Conservation (phyloP, 2,797 vertebrate genomes). For the Gallinago nigripennis region DNA sequence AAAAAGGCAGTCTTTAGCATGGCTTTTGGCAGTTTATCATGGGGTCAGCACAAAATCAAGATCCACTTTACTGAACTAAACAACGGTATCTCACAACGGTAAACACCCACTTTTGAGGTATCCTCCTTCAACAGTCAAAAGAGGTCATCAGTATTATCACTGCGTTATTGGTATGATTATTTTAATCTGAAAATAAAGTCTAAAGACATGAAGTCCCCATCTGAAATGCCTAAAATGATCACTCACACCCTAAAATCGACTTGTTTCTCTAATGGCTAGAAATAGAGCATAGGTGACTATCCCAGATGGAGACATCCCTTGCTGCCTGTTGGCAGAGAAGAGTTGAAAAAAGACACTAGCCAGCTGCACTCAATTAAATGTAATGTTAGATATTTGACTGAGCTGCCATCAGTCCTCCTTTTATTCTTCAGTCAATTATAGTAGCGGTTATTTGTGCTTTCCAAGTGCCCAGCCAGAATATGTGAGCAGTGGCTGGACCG, state of each 20-base stretch:
- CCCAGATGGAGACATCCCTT: neutral
- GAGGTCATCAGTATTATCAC: neutral
- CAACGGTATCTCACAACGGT: neutral
- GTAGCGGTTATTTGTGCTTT: neutral
- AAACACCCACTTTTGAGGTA: neutral
- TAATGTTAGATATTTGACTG: neutral
- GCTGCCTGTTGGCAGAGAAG: neutral
- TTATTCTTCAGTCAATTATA: neutral
- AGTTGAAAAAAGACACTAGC: neutral
- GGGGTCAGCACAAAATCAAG: neutral
- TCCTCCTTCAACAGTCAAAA: neutral
- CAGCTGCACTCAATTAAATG: neutral
- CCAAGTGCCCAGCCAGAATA: neutral
- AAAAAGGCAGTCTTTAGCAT: fast-evolving
- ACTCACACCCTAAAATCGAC: neutral
- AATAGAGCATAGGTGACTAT: neutral
- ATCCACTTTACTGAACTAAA: neutral
- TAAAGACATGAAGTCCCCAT: neutral
- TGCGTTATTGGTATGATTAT: neutral
- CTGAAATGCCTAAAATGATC: neutral
- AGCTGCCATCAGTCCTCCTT: neutral
- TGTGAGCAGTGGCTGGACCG: neutral
- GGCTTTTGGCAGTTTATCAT: neutral
- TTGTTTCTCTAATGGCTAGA: neutral
- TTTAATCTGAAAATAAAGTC: neutral